phyloP scores from a whole-genome alignment of 1,140 invertebrate species.

The Drosophila ercepeae region DNA sequence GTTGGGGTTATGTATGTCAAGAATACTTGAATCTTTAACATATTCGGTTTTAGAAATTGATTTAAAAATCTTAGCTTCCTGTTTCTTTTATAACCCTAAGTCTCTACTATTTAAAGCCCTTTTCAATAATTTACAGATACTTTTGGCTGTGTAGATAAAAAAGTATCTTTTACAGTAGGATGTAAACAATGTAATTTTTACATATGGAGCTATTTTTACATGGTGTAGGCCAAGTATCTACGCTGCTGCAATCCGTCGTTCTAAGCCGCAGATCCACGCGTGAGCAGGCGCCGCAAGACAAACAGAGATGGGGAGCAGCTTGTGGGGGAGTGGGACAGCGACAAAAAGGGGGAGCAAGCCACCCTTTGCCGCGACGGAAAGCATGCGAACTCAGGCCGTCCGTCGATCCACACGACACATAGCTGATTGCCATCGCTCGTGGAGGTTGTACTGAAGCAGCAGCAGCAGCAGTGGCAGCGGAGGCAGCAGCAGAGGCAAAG shows the following conservation, averaged over 20 bases:
- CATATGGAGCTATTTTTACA: not conserved
- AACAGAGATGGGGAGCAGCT: not conserved
- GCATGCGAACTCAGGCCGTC: slow-evolving; percentile 62
- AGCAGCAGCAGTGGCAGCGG: not conserved
- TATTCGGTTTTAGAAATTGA: too few species aligned
- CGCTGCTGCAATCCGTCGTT: not conserved
- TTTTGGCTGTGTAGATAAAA: not conserved
- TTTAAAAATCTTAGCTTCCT: too few species aligned
- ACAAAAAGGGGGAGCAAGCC: not conserved
- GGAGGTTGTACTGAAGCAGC: slow-evolving; percentile 17
- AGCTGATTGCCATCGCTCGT: slow-evolving; percentile 53
- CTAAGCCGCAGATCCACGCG: slow-evolving; percentile 13
- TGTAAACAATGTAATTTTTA: not conserved
- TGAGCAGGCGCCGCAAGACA: slow-evolving; percentile 9
- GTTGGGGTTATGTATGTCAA: too few species aligned
- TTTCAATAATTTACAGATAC: too few species aligned
- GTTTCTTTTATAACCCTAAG: too few species aligned
- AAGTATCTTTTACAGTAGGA: not conserved
- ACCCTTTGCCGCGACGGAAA: slow-evolving; percentile 53
- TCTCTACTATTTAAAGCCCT: too few species aligned
- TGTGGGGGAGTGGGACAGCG: not conserved
- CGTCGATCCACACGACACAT: slow-evolving; percentile 47
- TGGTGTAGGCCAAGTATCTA: not conserved
- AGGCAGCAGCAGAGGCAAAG: slow-evolving; percentile 8
- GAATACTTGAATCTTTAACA: too few species aligned